These are phyloP conservation scores for Pipistrellus kuhlii DNA, from an alignment of 2,797 vertebrate genomes.

Conservation along the genomic window DNA sequence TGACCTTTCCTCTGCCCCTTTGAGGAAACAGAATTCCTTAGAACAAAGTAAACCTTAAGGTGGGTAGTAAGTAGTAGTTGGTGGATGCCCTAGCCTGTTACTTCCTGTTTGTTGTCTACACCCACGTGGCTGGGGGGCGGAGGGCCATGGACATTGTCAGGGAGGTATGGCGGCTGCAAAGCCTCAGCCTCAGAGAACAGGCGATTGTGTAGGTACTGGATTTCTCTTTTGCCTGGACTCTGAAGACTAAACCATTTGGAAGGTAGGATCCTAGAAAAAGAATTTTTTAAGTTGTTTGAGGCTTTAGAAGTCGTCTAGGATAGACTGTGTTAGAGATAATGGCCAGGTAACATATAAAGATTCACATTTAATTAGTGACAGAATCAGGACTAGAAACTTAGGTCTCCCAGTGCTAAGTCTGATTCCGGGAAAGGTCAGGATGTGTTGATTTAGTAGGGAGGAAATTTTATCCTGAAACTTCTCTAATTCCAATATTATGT, in stretches of 20 bases:
- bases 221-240: slow-evolving; percentile 18
- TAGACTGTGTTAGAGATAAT: not conserved
- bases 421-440: slow-evolving; percentile 15
- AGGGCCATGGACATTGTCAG: not conserved
- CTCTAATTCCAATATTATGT: not conserved
- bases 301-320: not conserved
- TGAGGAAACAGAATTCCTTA: not conserved
- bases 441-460: slow-evolving; percentile 10
- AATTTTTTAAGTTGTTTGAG: not conserved
- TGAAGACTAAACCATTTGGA: not conserved
- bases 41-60: not conserved
- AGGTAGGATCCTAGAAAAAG: not conserved
- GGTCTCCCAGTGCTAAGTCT: not conserved
- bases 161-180: not conserved
- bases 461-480: not conserved
- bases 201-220: not conserved
- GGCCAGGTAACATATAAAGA: not conserved
- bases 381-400: not conserved
- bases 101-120: not conserved
- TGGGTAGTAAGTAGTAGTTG: not conserved
- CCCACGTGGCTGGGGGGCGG: fast-evolving
- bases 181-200: not conserved
- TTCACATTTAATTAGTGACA: slow-evolving; percentile 3
- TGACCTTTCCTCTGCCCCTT: not conserved
- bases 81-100: not conserved